These are phyloP conservation scores for Spisula subtruncata DNA, from an alignment of 2,888 invertebrate species.

Conservation along the genomic window DNA sequence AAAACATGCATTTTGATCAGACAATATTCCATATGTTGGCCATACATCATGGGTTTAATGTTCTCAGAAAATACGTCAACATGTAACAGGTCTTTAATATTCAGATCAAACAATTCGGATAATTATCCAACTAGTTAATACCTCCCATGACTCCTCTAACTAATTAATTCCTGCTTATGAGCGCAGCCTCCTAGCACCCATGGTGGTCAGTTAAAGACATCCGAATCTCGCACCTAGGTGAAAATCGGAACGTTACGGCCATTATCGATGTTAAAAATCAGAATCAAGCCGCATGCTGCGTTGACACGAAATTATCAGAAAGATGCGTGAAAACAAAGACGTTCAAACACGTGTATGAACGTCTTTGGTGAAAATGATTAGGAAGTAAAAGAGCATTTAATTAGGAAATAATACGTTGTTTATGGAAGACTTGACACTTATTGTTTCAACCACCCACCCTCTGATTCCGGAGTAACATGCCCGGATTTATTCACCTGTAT, in stretches of 20 bases:
- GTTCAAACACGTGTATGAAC: too few species aligned
- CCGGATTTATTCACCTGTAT: neutral
- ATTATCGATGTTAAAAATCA: slow-evolving; percentile 59
- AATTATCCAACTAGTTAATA: neutral
- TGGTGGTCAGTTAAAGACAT: neutral
- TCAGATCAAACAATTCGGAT: neutral
- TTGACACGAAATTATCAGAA: slow-evolving; percentile 50
- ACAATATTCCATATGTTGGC: neutral
- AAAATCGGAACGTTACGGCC: slow-evolving; percentile 65
- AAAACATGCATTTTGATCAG: too few species aligned
- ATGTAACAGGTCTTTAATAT: neutral
- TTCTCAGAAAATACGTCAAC: slow-evolving; percentile 6
- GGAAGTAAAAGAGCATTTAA: slow-evolving; percentile 21
- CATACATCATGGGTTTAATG: neutral
- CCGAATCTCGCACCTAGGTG: slow-evolving; percentile 62
- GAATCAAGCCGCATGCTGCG: slow-evolving; percentile 36
- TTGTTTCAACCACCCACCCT: slow-evolving; percentile 32
- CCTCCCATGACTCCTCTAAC: neutral
- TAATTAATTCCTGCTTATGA: slow-evolving; percentile 30
- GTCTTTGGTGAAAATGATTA: slow-evolving; percentile 28
- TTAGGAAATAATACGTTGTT: slow-evolving; percentile 33
- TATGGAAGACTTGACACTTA: slow-evolving; percentile 24
- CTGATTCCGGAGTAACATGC: neutral
- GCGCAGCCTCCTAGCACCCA: neutral
- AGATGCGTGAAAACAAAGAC: too few species aligned